Base-by-base conservation (phyloP, 2,797 vertebrate species). In the Phoxinus dragarum region DNA sequence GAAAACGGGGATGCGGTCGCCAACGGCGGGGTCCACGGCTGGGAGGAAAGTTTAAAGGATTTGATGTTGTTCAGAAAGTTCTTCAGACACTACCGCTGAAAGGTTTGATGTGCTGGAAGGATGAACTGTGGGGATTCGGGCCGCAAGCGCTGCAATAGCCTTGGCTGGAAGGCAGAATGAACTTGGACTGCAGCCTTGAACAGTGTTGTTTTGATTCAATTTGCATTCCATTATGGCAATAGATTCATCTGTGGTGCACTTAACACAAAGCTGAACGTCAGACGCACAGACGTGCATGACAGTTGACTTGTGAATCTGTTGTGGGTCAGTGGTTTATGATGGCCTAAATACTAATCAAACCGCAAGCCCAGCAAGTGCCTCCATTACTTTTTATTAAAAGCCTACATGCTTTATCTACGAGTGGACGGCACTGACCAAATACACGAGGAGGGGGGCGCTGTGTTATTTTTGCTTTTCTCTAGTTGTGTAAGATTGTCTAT, bases 1-100 rank as follows among this genome's bases (percentile, higher is more conserved):
- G 21, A 68, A 83, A 79, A 59, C 61, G 27, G 80, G 87, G 90
- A 88, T 89, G 87, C 89, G 90, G 77, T 56, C 89, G 89, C 80
- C 80, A 84, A 90, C 83, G 91, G 92, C 88, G 85, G 91, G 93
- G 67, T 86, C 86, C 75, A 80, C 69, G 78, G 88, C 69, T 76
- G 86, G 88, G 91, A 73, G 74, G 64, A 90, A 88, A 83, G 89
- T 91, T 93, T 36, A 19, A 59, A 27, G 52, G 68, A 11, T 84
- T n/a, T 27, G 38, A 84, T 84, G 42, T 68, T 38, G 36, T 19
- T 75, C 6, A 27, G 27, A 36, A 56, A 77, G 38, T 73, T 59
- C 68, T 81, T 85, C 84, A 86, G 82, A 87, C 84, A 90, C 87
- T 87, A 88, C 81, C 42, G 72, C 68, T 54, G 42, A 81, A 78